Base-by-base conservation (phyloP, 2,888 invertebrate species). In the Drosophila rubida region DNA sequence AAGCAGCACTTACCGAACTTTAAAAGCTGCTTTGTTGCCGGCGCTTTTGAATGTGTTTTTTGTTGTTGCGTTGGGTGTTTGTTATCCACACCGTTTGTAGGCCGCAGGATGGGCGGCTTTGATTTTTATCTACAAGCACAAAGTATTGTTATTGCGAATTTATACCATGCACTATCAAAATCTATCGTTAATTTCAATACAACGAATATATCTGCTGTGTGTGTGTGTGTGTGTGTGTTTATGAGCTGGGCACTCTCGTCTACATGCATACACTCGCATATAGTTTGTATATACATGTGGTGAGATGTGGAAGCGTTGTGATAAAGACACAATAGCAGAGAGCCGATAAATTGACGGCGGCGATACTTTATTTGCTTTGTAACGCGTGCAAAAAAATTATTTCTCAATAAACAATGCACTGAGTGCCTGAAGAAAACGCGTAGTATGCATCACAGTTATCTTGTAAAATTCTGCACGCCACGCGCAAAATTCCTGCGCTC, bases 101-200 rank as follows among this genome's bases (percentile, higher is more conserved):
- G 58, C 76, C 75, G 76, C 76, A 67, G 62, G 46, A 67, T 45
- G 16, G 42, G 67, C 78, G 70, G 70, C 67, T 70, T 67, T 70
- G 22, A 57, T 62, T 67, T 50, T 54, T 49, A 64, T 74, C 54
- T 70, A 60, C 39, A 49, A 51, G 57, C 78, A 64, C 65, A 73
- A 72, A 73, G 27, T 60, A 45, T 41, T 48, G 44, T 53, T 59
- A 48, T 53, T 59, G 42, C 41, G 45, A 39, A 58, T 44, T 64
- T 74, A 44, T 50, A 41, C 50, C 27, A 53, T 57, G 27, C 59
- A 63, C 42, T 50, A 25, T 50, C 45, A 48, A 23, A 37, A 13
- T 63, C 19, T 35, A 58, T 35, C 19, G 30, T 22, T 27, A 48
- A 51, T 57, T 58, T 55, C 8, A 27, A 23, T 39, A 37, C 6